Conservation (phyloP, 1,140 invertebrate genomes). For the Lepidotrigona ventralis region DNA sequence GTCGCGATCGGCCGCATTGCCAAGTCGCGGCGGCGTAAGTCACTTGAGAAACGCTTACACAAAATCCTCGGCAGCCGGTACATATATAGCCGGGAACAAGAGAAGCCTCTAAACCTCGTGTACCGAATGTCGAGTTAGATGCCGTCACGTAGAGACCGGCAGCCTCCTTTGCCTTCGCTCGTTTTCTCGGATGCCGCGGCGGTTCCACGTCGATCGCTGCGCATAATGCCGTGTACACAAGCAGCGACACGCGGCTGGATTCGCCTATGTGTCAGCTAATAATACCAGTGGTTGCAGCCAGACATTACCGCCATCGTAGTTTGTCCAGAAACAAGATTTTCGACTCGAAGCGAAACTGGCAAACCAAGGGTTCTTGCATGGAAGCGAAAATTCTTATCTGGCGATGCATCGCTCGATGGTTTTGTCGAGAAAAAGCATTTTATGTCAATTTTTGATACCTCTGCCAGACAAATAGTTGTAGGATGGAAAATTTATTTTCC, state of each 20-base stretch:
- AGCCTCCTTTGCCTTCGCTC: conserved; percentile 50
- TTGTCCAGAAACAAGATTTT: background rate
- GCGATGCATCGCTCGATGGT: no score
- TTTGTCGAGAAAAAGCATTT: no score
- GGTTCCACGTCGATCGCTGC: conserved; percentile 37
- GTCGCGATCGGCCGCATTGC: conserved; percentile 40
- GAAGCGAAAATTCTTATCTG: no score
- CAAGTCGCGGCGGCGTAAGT: conserved; percentile 53
- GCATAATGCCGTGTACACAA: conserved; percentile 24
- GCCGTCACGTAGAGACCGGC: conserved; percentile 65
- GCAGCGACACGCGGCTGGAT: conserved; percentile 7
- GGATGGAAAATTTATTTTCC: no score
- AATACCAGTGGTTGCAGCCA: conserved; percentile 60
- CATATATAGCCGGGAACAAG: conserved; percentile 52
- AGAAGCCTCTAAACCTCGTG: conserved; percentile 31
- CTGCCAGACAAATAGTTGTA: no score
- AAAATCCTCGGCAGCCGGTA: conserved; percentile 60
- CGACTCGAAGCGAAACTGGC: no score
- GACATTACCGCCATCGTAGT: background rate
- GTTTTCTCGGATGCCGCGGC: conserved; percentile 50
- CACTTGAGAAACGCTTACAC: conserved; percentile 64
- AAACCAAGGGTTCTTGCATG: no score
- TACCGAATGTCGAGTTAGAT: conserved; percentile 58
- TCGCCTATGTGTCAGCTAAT: conserved; percentile 57
- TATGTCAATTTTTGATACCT: no score